These are phyloP conservation scores for Agelaius phoeniceus DNA, from an alignment of 2,113 vertebrate genomes.

Conservation along the genomic window DNA sequence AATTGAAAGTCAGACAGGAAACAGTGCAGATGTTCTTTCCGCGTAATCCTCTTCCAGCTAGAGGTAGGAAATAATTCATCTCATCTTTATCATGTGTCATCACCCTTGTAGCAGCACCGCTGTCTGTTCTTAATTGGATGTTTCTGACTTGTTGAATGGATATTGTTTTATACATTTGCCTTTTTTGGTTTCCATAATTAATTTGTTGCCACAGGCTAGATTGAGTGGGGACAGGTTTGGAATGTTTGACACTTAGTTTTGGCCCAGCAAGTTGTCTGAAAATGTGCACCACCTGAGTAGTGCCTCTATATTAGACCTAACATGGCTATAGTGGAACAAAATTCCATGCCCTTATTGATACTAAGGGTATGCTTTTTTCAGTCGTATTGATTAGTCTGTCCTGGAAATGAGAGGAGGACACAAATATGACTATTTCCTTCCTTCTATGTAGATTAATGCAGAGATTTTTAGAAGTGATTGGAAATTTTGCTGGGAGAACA, in stretches of 20 bases:
- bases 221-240: background rate
- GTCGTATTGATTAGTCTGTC: background rate
- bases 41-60: background rate
- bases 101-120: background rate
- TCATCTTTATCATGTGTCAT: background rate
- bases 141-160: background rate
- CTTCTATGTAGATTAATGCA: rapidly evolving
- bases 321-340: background rate
- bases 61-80: background rate
- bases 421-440: background rate
- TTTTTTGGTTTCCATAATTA: background rate
- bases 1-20: background rate
- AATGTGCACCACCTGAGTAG: background rate
- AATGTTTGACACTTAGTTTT: background rate
- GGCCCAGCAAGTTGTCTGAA: background rate
- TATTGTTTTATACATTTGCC: background rate
- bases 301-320: background rate
- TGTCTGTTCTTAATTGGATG: background rate
- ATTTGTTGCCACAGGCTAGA: background rate
- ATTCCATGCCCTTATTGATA: background rate
- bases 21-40: background rate
- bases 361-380: background rate
- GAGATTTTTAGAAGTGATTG: background rate
- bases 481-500: background rate
- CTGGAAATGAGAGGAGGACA: background rate